These are phyloP conservation scores for Dynastes grantii DNA, from an alignment of 2,888 invertebrate genomes.

Conservation along the genomic window DNA sequence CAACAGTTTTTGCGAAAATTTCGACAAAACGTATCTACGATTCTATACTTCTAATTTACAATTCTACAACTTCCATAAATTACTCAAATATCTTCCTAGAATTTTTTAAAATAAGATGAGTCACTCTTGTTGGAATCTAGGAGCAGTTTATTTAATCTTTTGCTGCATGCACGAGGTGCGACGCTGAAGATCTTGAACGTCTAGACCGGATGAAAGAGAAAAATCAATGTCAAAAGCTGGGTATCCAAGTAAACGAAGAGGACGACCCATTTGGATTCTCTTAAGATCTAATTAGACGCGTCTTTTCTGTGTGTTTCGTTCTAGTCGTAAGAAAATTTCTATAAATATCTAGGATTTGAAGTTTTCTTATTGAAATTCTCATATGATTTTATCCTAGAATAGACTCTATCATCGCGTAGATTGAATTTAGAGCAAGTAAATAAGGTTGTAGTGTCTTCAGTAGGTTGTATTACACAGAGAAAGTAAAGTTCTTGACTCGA, in stretches of 20 bases:
- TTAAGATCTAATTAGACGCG: constrained; percentile 2
- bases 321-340: constrained; percentile 1
- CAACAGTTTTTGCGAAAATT: background rate
- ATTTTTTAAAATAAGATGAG: constrained; percentile 17
- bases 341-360: constrained; percentile 33
- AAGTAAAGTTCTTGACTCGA: no score
- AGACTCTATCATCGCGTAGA: constrained; percentile 1
- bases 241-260: background rate
- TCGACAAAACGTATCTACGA: background rate
- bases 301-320: background rate
- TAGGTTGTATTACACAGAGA: no score
- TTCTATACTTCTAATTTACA: background rate
- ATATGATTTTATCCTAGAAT: constrained; percentile 40
- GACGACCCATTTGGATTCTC: background rate
- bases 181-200: background rate
- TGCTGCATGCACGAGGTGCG: background rate
- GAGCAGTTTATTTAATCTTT: constrained; percentile 11
- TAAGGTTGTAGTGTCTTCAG: no score
- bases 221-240: background rate
- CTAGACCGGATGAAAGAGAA: constrained; percentile 6
- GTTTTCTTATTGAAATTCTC: constrained; percentile 43
- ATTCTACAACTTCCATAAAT: background rate
- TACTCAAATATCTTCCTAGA: background rate
- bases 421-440: background rate
- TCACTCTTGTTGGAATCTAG: constrained; percentile 16